Percentiles rank a stretch among this genome's conserved stretches.
phyloP scores from a whole-genome alignment of 2,888 invertebrate genomes.

The Aethes cnicana region DNA sequence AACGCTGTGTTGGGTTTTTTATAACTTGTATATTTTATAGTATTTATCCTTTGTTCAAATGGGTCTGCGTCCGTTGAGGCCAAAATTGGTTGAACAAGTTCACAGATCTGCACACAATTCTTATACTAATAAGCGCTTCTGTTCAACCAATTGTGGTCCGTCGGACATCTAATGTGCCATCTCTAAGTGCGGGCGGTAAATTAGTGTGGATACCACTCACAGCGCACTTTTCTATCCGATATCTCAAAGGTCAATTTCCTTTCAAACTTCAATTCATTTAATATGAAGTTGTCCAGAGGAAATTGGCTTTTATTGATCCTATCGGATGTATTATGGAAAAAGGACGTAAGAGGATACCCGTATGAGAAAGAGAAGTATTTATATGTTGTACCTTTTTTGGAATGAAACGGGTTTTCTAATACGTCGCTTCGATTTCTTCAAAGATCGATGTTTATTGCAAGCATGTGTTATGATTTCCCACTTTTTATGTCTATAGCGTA shows the following conservation, averaged over 20 bases:
- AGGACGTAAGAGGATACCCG: no score
- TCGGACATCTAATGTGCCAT: slow-evolving; percentile 39
- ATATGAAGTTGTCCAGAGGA: neutral
- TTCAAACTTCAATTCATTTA: neutral
- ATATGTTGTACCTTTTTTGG: no score
- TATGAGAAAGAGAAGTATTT: no score
- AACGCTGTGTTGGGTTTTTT: slow-evolving; percentile 27
- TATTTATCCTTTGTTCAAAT: slow-evolving; percentile 24
- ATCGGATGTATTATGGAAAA: slow-evolving; percentile 18
- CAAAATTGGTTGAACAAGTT: neutral
- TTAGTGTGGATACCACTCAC: slow-evolving; percentile 56
- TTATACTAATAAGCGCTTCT: neutral
- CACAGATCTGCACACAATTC: neutral
- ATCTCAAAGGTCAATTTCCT: slow-evolving; percentile 7
- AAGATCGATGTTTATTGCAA: no score
- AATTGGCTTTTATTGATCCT: slow-evolving; percentile 19
- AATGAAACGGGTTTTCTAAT: no score
- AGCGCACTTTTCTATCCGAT: slow-evolving; percentile 31
- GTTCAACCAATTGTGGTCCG: slow-evolving; percentile 12
- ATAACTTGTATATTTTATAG: slow-evolving; percentile 31
- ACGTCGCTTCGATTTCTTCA: no score
- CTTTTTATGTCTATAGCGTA: no score
- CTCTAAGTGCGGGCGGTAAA: slow-evolving; percentile 50
- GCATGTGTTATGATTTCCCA: no score
- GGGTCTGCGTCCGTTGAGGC: slow-evolving; percentile 5